These are phyloP conservation scores for Protosalanx chinensis DNA, from an alignment of 2,797 vertebrate genomes.

Conservation along the genomic window DNA sequence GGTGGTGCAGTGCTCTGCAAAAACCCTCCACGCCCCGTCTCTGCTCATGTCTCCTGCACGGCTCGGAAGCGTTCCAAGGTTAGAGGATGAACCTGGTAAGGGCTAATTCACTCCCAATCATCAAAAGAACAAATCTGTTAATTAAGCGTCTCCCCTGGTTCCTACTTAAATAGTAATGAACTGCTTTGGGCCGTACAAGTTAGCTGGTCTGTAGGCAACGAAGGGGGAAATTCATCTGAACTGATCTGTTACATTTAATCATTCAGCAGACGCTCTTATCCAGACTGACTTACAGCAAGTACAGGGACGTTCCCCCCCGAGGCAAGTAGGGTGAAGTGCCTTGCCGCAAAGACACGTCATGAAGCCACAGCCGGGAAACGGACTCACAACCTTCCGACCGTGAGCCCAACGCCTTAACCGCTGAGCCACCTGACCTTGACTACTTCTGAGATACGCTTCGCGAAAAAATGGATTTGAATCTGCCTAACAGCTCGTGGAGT, in stretches of 20 bases:
- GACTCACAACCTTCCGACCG: no score
- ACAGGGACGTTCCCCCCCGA: no score
- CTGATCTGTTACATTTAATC: no score
- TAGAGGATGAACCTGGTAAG: neutral
- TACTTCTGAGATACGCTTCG: neutral
- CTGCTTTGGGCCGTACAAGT: neutral
- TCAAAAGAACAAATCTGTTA: neutral
- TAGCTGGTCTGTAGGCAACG: neutral
- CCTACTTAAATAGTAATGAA: neutral
- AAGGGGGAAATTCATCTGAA: no score
- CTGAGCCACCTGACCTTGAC: no score
- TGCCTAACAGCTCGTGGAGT: neutral
- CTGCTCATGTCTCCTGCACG: neutral
- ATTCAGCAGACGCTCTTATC: no score
- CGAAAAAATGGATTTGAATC: neutral
- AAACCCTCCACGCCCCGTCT: neutral
- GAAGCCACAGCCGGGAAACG: no score
- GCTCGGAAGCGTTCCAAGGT: neutral
- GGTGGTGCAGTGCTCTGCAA: neutral
- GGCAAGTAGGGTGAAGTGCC: no score
- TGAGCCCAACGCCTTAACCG: no score
- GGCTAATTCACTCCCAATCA: conserved; percentile 3
- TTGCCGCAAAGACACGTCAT: no score
- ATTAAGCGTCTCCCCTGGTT: neutral
- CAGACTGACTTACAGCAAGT: no score